A percentile compares a stretch with the other conserved stretches of the same genome.
phyloP scores from a whole-genome alignment of 1,140 invertebrate genomes.

The Magallana angulata region DNA sequence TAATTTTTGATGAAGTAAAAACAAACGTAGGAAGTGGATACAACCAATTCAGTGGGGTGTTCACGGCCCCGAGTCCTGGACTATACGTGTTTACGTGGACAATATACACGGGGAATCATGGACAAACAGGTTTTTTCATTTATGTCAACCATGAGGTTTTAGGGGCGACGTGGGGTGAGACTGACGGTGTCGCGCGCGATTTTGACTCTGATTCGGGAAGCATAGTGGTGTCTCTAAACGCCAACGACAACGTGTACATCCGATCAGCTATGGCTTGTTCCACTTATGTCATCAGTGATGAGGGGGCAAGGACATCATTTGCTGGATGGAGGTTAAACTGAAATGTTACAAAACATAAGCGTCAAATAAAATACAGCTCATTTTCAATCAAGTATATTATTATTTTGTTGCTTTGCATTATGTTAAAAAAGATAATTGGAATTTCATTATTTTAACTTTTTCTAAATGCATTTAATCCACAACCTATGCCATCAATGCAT shows the following conservation, averaged over 20 bases:
- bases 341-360: too few relatives aligned
- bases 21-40: slow-evolving; percentile 19
- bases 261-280: neutral
- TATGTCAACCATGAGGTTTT: neutral
- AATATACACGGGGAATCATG: neutral
- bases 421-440: too few relatives aligned
- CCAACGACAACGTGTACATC: neutral
- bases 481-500: too few relatives aligned
- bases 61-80: neutral
- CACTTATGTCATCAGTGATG: neutral
- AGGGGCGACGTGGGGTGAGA: too few relatives aligned
- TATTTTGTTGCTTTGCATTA: too few relatives aligned
- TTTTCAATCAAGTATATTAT: too few relatives aligned
- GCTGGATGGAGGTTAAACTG: neutral
- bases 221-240: neutral
- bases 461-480: too few relatives aligned
- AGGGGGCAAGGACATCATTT: neutral
- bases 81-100: slow-evolving; percentile 22
- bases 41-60: slow-evolving; percentile 36
- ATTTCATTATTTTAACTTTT: too few relatives aligned
- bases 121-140: neutral
- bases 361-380: too few relatives aligned
- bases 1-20: neutral
- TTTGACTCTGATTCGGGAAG: neutral
- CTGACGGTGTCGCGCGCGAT: too few relatives aligned